Percentiles rank a stretch among this genome's conserved stretches.
phyloP scores from a whole-genome alignment of 2,797 vertebrate genomes.

The Buphagus erythrorhynchus region DNA sequence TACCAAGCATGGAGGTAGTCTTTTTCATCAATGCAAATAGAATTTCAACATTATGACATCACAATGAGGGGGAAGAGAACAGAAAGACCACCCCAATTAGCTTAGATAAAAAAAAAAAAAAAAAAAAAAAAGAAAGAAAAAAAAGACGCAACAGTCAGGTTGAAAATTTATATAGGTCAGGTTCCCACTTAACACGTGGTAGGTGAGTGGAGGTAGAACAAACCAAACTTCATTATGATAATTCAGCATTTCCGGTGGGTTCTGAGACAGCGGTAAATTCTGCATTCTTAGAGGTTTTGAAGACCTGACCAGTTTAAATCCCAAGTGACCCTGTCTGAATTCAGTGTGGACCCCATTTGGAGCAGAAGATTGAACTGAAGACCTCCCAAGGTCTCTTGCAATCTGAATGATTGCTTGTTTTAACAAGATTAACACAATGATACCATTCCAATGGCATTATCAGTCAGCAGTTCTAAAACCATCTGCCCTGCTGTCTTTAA shows the following conservation, averaged over 20 bases:
- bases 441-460: background rate
- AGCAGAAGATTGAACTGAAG: background rate
- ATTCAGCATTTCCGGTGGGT: background rate
- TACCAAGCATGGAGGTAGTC: background rate
- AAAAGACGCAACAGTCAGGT: background rate
- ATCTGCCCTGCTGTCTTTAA: background rate
- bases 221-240: background rate
- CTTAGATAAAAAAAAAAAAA: no score
- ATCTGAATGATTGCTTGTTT: background rate
- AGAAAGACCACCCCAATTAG: background rate
- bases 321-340: background rate
- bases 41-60: background rate
- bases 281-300: background rate
- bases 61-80: background rate
- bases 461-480: background rate
- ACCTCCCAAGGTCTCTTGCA: background rate
- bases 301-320: background rate
- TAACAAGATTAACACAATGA: background rate
- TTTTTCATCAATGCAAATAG: background rate
- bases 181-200: background rate
- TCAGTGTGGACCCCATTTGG: background rate
- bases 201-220: background rate
- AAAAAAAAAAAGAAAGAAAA: no score
- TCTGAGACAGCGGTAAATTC: background rate
- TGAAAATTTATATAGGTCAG: background rate